phyloP scores from a whole-genome alignment of 1,140 invertebrate species.

The Lutraria rhynchaena region DNA sequence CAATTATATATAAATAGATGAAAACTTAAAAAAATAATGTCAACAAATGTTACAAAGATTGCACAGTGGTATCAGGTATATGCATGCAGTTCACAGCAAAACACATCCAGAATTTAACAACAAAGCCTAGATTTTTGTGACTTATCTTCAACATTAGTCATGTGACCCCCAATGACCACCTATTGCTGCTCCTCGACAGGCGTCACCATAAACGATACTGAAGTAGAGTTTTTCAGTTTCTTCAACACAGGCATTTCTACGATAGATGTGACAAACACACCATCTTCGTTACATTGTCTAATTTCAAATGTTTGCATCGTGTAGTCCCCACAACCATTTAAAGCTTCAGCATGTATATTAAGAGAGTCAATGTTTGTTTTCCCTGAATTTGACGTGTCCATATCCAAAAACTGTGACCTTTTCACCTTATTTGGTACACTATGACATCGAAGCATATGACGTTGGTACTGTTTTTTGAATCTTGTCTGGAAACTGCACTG shows the following conservation, averaged over 20 bases:
- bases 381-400: conserved; percentile 59
- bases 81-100: conserved; percentile 45
- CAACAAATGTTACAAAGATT: conserved; percentile 28
- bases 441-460: conserved; percentile 66
- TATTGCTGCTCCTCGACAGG: conserved; percentile 31
- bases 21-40: conserved; percentile 35
- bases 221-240: conserved; percentile 48
- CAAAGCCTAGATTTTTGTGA: conserved; percentile 21
- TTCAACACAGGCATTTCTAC: conserved; percentile 92
- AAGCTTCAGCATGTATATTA: conserved; percentile 60
- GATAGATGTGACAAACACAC: conserved; percentile 89
- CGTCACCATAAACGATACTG: conserved; percentile 55
- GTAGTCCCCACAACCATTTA: conserved; percentile 60
- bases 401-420: conserved; percentile 41
- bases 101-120: conserved; percentile 43
- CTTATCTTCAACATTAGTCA: conserved; percentile 38
- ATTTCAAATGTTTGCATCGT: conserved; percentile 66
- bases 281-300: conserved; percentile 66
- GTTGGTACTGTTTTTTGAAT: conserved; percentile 72
- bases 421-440: conserved; percentile 40
- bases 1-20: conserved; percentile 25
- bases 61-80: conserved; percentile 44
- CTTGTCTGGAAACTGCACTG: conserved; percentile 81
- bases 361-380: conserved; percentile 52
- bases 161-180: neutral